These are phyloP conservation scores for Muricea muricata DNA, from an alignment of 92 coral and sea anemone genomes.

Conservation along the genomic window DNA sequence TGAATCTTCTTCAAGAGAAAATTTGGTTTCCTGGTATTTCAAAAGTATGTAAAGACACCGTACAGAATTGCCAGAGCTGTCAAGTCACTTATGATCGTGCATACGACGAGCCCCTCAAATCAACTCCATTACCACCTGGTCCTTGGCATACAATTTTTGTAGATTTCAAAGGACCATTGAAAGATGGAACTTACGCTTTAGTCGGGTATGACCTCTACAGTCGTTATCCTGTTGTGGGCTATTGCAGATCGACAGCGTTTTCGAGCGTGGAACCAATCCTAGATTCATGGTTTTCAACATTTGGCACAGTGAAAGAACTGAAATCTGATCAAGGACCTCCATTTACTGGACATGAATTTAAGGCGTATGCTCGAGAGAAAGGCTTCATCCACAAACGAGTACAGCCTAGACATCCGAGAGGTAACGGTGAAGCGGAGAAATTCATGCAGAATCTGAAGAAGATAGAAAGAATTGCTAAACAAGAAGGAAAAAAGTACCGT, in stretches of 20 bases:
- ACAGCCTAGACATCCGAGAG: too few species aligned
- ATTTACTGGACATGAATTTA: not conserved
- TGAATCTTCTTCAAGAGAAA: not conserved
- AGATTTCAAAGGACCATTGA: too few species aligned
- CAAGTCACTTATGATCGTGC: slow-evolving; percentile 1
- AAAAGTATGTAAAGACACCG: not conserved
- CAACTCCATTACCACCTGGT: not conserved
- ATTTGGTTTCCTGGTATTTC: slow-evolving; percentile 1
- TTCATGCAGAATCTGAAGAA: too few species aligned
- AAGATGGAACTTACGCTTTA: not conserved
- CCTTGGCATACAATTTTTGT: not conserved
- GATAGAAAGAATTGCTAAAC: slow-evolving; percentile 15
- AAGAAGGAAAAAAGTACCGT: not conserved
- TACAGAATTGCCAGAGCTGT: not conserved
- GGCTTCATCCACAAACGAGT: too few species aligned
- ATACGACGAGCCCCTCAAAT: not conserved
- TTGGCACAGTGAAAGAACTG: slow-evolving; percentile 10
- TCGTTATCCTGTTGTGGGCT: too few species aligned
- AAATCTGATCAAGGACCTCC: not conserved
- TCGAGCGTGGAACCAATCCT: not conserved
- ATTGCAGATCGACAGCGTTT: not conserved
- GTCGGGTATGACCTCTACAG: not conserved
- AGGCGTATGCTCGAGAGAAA: not conserved
- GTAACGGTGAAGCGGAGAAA: too few species aligned
- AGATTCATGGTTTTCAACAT: not conserved